Base-by-base conservation (phyloP, 2,888 invertebrate species). In the Trachelus tabidus region DNA sequence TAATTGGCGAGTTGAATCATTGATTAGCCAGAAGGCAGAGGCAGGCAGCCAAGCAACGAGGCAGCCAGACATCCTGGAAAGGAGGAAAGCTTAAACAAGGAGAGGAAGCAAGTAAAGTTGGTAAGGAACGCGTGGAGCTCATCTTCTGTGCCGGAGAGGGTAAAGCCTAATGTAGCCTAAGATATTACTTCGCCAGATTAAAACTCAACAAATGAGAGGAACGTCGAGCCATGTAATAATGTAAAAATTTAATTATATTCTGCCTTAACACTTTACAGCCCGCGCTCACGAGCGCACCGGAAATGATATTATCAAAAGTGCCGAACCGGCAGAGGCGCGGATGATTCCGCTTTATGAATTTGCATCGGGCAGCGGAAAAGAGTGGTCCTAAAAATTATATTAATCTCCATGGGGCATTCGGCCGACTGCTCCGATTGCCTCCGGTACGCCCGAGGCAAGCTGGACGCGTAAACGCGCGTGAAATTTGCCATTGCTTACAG, bases 1-100 rank as follows among this genome's bases (percentile, higher is more conserved):
- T 90, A 90, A 90, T 90, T 90, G 89, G 86, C 85, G 84, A 86
- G 87, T 85, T 90, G 90, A 90, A 90, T 90, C 89, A 90, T 90
- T 89, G 90, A 90, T 90, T 89, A 88, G 87, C 83, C 84, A 81
- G 84, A 84, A 85, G 85, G 85, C 83, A 34, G 23, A 56, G 56
- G 56, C 56, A 40, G 40, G 40, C 40, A 40, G 40, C 40, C 40
- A 23, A 56, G 56, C 56, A 56, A 56, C 56, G 56, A 56, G 56
- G 56, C 56, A 23, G 56, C 15, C 23, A 56, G 56, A 56, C 56
- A 56, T 56, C 23, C 23, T 23, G 56, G 56, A 56, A 23, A 56
- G 56, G 23, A 56, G 56, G 56, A 56, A 56, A 56, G 56, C 56
- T 56, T 23, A 15, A 56, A 56, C 56, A 56, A 56, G 56, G 23